Conservation (phyloP, 1,140 invertebrate species). For the Cardiocondyla obscurior region DNA sequence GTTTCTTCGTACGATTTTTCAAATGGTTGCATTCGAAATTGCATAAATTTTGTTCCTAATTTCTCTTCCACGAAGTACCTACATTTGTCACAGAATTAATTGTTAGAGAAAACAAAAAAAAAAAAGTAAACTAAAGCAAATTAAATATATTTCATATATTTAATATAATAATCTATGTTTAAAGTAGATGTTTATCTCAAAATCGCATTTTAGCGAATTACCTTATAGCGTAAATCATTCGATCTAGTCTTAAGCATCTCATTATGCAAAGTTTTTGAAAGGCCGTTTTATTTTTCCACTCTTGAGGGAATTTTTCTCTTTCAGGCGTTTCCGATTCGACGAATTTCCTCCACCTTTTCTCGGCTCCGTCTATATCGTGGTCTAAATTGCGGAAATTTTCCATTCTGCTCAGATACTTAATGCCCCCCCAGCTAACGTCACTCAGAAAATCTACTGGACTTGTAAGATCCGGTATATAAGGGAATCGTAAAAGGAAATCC, state of each 20-base stretch:
- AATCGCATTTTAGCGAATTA: conserved; percentile 46
- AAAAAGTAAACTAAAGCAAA: not conserved
- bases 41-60: conserved; percentile 92
- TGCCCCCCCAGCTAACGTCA: conserved; percentile 94
- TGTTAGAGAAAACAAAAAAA: not conserved
- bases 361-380: conserved; percentile 95
- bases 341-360: conserved; percentile 96
- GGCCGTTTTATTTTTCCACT: conserved; percentile 97
- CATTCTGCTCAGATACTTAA: conserved; percentile 90
- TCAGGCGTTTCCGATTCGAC: conserved; percentile 96
- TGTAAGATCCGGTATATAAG: conserved; percentile 86
- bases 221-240: conserved; percentile 91
- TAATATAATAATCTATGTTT: not conserved
- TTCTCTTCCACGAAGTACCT: conserved; percentile 93
- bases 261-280: conserved; percentile 96
- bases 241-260: conserved; percentile 93
- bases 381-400: conserved; percentile 94
- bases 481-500: conserved; percentile 95
- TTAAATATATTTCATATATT: not conserved
- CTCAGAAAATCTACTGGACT: conserved; percentile 94
- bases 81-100: not conserved
- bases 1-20: conserved; percentile 94
- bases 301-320: conserved; percentile 96
- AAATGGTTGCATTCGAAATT: conserved; percentile 91
- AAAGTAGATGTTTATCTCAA: conserved; percentile 26